Conservation (phyloP, 2,113 vertebrate genomes). For the Saccopteryx leptura region DNA sequence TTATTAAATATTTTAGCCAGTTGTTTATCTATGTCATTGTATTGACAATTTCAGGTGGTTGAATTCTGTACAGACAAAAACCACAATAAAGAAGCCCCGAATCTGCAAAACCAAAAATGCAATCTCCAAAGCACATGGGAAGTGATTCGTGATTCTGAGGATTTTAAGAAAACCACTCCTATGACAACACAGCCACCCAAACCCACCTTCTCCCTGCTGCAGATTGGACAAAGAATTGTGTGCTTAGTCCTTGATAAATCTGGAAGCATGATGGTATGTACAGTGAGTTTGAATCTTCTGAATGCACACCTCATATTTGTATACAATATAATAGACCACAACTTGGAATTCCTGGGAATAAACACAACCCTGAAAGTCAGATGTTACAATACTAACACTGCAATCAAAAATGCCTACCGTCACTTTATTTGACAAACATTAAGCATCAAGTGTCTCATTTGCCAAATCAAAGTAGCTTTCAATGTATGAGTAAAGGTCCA, state of each 20-base stretch:
- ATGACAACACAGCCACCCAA: conserved; percentile 63
- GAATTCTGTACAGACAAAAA: conserved; percentile 86
- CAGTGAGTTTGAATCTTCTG: neutral
- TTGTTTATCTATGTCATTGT: conserved; percentile 1
- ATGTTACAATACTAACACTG: neutral
- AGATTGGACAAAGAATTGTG: conserved; percentile 82
- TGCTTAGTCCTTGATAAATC: conserved; percentile 89
- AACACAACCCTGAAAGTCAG: neutral
- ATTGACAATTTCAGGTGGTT: conserved; percentile 81
- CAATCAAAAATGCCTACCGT: neutral
- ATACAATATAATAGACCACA: neutral
- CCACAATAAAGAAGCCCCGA: conserved; percentile 87
- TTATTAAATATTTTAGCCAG: neutral
- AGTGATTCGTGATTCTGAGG: conserved; percentile 85
- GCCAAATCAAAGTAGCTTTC: conserved; percentile 36
- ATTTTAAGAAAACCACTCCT: conserved; percentile 81
- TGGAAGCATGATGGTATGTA: conserved; percentile 85
- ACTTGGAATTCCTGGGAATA: neutral
- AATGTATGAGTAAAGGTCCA: neutral
- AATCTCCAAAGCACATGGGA: conserved; percentile 85
- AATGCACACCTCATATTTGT: neutral
- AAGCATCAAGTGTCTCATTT: neutral
- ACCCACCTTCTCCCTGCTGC: conserved; percentile 83
- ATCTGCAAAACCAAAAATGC: conserved; percentile 86
- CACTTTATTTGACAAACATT: neutral